A percentile compares a stretch with the other conserved stretches of the same genome.
Conservation (phyloP, 1,140 invertebrate genomes). For the Meloidogyne chitwoodi region DNA sequence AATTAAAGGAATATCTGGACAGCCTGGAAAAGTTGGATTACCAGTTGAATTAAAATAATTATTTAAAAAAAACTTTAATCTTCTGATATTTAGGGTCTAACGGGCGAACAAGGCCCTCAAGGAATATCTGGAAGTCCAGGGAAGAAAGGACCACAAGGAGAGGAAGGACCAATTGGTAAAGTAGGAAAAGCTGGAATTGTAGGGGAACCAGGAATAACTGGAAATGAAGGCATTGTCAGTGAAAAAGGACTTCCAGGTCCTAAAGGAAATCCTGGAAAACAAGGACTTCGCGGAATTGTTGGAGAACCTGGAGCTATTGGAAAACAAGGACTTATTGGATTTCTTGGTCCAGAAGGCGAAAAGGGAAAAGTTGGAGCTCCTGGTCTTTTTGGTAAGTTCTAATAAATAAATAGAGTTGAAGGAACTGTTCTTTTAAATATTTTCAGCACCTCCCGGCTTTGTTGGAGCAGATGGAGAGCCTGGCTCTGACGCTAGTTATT, state of each 20-base stretch:
- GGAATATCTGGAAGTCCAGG: conserved; percentile 11
- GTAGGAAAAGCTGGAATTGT: background rate
- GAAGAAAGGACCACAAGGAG: background rate
- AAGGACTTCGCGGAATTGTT: background rate
- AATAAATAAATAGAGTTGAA: background rate
- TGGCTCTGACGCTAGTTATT: conserved; percentile 21
- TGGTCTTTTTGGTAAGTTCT: conserved; percentile 1
- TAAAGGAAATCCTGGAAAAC: conserved; percentile 5
- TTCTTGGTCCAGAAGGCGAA: background rate
- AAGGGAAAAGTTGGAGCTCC: background rate
- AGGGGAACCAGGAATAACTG: conserved; percentile 12
- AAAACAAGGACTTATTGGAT: conserved; percentile 12
- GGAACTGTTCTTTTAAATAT: background rate
- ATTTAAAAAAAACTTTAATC: background rate
- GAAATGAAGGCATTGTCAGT: conserved; percentile 2
- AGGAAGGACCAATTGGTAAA: conserved; percentile 2
- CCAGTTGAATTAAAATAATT: background rate
- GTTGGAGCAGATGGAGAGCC: conserved; percentile 17
- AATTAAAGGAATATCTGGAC: conserved; percentile 1
- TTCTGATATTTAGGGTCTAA: background rate
- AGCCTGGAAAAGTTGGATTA: background rate
- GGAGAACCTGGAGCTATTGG: conserved; percentile 4
- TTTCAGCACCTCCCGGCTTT: conserved; percentile 10
- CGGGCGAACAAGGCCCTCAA: background rate
- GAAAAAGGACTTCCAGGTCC: background rate